These are phyloP conservation scores for Mesorhabditis sp. DNA, from an alignment of 2,888 invertebrate species.

Conservation along the genomic window DNA sequence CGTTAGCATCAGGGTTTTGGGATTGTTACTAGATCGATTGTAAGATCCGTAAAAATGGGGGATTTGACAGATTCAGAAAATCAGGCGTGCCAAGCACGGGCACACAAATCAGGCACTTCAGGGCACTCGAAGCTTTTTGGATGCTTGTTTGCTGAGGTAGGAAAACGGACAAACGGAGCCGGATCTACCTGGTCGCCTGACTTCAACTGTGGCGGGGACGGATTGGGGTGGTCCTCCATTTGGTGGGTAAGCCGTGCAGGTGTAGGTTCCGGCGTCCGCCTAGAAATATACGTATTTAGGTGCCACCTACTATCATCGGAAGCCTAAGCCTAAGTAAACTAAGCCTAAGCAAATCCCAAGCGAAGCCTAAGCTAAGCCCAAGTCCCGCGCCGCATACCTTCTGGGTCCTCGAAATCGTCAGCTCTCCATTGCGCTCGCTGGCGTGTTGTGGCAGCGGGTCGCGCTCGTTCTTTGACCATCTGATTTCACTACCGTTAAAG, in stretches of 20 bases:
- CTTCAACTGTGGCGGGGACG: not conserved
- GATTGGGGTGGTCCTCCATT: not conserved
- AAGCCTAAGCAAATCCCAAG: conserved; percentile 15
- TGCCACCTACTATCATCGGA: not conserved
- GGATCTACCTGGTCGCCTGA: not conserved
- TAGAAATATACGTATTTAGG: not conserved
- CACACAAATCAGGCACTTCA: not conserved
- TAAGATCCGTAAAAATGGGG: conserved; percentile 9
- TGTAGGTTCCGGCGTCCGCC: not conserved
- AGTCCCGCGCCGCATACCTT: no score
- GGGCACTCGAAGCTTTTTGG: no score
- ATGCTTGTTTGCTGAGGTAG: not conserved
- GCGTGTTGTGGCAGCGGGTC: conserved; percentile 29
- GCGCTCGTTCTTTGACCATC: conserved; percentile 15
- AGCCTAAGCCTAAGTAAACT: not conserved
- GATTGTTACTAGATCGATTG: not conserved
- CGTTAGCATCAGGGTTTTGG: not conserved
- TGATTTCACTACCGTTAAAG: not conserved
- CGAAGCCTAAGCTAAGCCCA: no score
- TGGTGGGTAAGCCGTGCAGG: not conserved
- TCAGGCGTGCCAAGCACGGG: not conserved
- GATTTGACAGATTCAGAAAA: conserved; percentile 1
- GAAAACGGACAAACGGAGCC: not conserved
- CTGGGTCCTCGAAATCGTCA: conserved; percentile 31
- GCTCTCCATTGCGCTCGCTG: conserved; percentile 26